These are phyloP conservation scores for Brachyptera putata DNA, from an alignment of 2,888 invertebrate species.

Conservation along the genomic window DNA sequence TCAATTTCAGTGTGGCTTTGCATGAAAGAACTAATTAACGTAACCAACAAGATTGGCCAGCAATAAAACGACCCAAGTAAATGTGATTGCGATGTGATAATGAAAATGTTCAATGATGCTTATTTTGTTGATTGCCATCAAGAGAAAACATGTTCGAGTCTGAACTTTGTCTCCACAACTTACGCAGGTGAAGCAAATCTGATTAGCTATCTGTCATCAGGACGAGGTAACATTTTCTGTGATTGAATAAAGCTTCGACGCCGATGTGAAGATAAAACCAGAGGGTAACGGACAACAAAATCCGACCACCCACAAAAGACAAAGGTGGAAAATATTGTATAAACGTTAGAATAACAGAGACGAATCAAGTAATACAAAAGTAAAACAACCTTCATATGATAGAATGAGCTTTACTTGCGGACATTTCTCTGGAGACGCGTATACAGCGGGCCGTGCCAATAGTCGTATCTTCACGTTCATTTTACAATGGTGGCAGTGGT, in stretches of 20 bases:
- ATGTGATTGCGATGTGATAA: slow-evolving; percentile 27
- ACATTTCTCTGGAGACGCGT: neutral
- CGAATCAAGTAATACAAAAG: slow-evolving; percentile 10
- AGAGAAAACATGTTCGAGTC: neutral
- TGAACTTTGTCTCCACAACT: neutral
- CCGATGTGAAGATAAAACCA: too few relatives aligned
- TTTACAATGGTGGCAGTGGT: neutral
- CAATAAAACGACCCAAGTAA: slow-evolving; percentile 3
- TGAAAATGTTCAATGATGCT: slow-evolving; percentile 10
- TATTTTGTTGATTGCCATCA: neutral
- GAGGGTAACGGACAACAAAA: neutral
- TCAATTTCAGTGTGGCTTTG: slow-evolving; percentile 13
- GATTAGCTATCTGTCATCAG: neutral
- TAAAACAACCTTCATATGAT: neutral
- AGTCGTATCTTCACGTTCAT: neutral
- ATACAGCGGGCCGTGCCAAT: neutral
- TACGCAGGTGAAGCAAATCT: neutral
- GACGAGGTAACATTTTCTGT: neutral
- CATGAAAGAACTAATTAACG: slow-evolving; percentile 29
- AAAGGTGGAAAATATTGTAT: neutral
- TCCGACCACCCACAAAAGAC: neutral
- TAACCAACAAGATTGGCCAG: slow-evolving; percentile 1
- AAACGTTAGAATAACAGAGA: neutral
- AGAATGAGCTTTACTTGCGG: neutral
- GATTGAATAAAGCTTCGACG: neutral